Conservation (phyloP, 1,140 invertebrate species). For the Drosophila watanabei region DNA sequence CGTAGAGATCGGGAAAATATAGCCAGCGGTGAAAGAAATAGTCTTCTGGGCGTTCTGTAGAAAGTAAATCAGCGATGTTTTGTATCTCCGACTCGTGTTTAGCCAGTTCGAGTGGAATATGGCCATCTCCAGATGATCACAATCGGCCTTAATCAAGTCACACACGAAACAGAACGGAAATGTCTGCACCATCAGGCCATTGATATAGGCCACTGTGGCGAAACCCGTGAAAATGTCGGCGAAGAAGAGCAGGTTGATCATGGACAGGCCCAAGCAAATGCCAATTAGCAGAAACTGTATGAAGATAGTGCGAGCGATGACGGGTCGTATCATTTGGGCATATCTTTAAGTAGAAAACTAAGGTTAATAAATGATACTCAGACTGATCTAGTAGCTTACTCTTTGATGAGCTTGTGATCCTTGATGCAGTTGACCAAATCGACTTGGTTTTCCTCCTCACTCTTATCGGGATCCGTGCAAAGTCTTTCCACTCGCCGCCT, state of each 20-base stretch:
- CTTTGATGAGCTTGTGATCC: slow-evolving; percentile 45
- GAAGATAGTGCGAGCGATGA: slow-evolving; percentile 28
- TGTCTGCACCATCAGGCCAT: slow-evolving; percentile 38
- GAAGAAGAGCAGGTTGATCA: slow-evolving; percentile 59
- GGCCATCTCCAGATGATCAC: slow-evolving; percentile 22
- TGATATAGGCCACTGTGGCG: slow-evolving; percentile 22
- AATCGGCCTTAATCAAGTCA: slow-evolving; percentile 51
- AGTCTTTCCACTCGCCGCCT: slow-evolving; percentile 25
- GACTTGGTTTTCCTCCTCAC: slow-evolving; percentile 17
- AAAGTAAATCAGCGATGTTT: slow-evolving; percentile 28
- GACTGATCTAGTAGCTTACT: slow-evolving; percentile 18
- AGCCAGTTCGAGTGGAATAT: slow-evolving; percentile 60
- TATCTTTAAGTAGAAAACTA: slow-evolving; percentile 7
- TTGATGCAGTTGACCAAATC: slow-evolving; percentile 50
- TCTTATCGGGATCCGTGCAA: slow-evolving; percentile 25
- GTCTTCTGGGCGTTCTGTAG: slow-evolving; percentile 37
- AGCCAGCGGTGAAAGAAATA: slow-evolving; percentile 51
- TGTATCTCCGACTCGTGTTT: slow-evolving; percentile 33
- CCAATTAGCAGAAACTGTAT: slow-evolving; percentile 57
- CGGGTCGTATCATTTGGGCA: slow-evolving; percentile 30
- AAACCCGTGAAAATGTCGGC: slow-evolving; percentile 31
- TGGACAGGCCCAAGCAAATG: slow-evolving; percentile 32
- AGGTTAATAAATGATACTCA: background rate
- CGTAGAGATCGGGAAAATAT: slow-evolving; percentile 50
- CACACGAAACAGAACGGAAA: slow-evolving; percentile 63